These are phyloP conservation scores for Ceramica pisi DNA, from an alignment of 2,888 invertebrate species.

Conservation along the genomic window DNA sequence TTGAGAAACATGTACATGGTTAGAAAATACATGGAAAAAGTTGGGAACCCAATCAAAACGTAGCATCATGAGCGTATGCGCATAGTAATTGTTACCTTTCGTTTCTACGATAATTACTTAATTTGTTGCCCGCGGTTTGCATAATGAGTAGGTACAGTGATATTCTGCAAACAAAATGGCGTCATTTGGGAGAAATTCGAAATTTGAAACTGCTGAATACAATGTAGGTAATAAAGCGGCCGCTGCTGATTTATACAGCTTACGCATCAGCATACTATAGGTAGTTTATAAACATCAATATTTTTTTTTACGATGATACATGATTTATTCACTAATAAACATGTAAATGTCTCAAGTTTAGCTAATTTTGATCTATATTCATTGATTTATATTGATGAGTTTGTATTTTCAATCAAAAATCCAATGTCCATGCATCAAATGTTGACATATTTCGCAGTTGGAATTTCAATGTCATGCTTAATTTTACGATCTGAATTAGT, in stretches of 20 bases:
- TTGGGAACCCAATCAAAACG: constrained; percentile 70
- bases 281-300: not conserved
- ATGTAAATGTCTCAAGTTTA: constrained; percentile 1
- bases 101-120: constrained; percentile 73
- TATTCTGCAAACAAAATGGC: constrained; percentile 60
- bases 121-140: constrained; percentile 70
- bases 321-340: not conserved
- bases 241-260: not conserved
- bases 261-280: too few species aligned
- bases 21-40: constrained; percentile 81
- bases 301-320: not conserved
- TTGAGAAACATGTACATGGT: constrained; percentile 68
- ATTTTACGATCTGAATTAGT: not conserved
- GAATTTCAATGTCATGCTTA: constrained; percentile 18
- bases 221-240: constrained; percentile 2
- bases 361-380: constrained; percentile 12
- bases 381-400: constrained; percentile 27
- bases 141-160: constrained; percentile 60
- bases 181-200: constrained; percentile 57
- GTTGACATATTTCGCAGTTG: not conserved
- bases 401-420: constrained; percentile 34
- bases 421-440: not conserved
- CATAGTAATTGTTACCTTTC: constrained; percentile 77
- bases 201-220: constrained; percentile 3
- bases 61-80: constrained; percentile 68